Evolutionary conservation across 2,888 invertebrate genomes (phyloP), one percentile per base, ranked within the genome.

Genomic region (Plagodis dolabraria): DNA sequence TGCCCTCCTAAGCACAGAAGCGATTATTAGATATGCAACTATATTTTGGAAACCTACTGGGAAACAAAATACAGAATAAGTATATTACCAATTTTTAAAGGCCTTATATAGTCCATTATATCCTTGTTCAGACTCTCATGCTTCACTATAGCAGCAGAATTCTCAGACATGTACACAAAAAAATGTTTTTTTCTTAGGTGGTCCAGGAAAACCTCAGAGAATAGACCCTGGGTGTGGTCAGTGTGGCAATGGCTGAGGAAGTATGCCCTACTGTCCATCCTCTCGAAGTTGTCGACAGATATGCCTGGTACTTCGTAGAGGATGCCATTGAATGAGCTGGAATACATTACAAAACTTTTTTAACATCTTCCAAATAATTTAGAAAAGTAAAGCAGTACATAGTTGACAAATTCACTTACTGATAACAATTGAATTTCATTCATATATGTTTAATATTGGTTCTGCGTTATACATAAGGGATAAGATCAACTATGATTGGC

Each of bases 181-280:
- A 74, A 66, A 0, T 75, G 62, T 10, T 70, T 66, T 8, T 45
- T 57, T 8, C 64, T 61, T 11, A 86, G 56, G 46, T 67, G 61
- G 0, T 63, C 33, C 0, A 74, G 49, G 2, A 86, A 71, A 0
- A 7, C 36, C 0, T 40, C 0, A 0, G 50, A 58, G 11, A 67
- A 57, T 2, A 96, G 71, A 0, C 95, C 95, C 5, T 74, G 55
- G 72, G 94, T 94, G 70, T 96, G 96, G 76, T 96, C 96, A 0
- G 73, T 68, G 67, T 96, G 96, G 64, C 94, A 95, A 70, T 96
- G 96, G 36, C 95, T 95, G 6, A 96, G 74, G 73, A 96, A 95
- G 78, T 93, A 95, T 0, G 92, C 92, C 44, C 84, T 83, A 48
- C 88, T 74, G 65, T 93, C 91, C 0, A 83, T 68, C 42, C 75